A percentile compares a stretch with the other conserved stretches of the same genome.
phyloP scores from a whole-genome alignment of 1,140 invertebrate genomes.

The Bombus superbus region DNA sequence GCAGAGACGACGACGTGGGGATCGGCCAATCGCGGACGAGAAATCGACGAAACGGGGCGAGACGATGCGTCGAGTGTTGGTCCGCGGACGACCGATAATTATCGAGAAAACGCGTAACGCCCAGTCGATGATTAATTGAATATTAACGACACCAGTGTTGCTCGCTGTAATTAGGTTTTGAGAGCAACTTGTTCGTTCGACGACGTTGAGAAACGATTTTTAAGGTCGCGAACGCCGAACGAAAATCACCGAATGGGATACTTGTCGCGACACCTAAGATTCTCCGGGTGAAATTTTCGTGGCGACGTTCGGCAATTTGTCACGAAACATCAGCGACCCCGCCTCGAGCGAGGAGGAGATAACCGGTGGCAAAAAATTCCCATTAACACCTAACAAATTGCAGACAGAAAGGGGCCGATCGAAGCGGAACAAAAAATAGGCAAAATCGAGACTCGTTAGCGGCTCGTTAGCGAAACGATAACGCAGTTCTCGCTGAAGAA shows the following conservation, averaged over 20 bases:
- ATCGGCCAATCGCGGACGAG: constrained; percentile 23
- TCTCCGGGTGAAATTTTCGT: not conserved
- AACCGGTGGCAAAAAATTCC: constrained; percentile 3
- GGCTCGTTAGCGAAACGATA: constrained; percentile 49
- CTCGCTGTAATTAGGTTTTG: constrained; percentile 44
- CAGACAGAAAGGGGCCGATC: not conserved
- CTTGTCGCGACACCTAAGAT: not conserved
- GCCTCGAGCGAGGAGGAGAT: not conserved
- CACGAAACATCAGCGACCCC: not conserved
- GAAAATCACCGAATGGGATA: not conserved
- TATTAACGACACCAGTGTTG: constrained; percentile 52
- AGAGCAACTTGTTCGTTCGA: constrained; percentile 9
- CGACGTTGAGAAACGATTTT: constrained; percentile 29
- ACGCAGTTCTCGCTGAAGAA: constrained; percentile 7
- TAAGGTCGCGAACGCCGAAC: not conserved
- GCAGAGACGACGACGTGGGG: not conserved
- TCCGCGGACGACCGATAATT: constrained; percentile 39
- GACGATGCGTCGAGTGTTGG: constrained; percentile 4
- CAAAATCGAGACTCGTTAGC: constrained; percentile 50
- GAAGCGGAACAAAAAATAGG: constrained; percentile 13
- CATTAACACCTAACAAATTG: constrained; percentile 20
- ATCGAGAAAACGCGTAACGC: constrained; percentile 34
- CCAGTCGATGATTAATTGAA: constrained; percentile 57
- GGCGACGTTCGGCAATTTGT: not conserved
- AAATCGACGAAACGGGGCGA: constrained; percentile 34